These are phyloP conservation scores for Cremastinae sp. DNA, from an alignment of 2,888 invertebrate genomes.

Conservation along the genomic window DNA sequence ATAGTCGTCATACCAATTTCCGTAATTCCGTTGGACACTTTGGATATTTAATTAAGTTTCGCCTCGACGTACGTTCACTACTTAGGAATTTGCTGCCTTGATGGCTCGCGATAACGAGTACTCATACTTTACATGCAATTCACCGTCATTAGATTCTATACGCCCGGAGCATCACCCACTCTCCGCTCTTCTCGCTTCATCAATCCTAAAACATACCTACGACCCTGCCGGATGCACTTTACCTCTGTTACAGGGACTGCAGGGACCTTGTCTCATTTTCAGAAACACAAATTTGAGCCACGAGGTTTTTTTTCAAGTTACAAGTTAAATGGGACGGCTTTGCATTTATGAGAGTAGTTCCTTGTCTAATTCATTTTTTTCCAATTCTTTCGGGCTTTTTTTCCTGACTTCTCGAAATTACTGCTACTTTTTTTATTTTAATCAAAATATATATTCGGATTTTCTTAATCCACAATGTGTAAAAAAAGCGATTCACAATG, in stretches of 20 bases:
- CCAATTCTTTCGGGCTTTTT: too few species aligned
- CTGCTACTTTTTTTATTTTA: too few species aligned
- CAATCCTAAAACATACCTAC: conserved; percentile 5
- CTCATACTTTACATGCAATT: conserved; percentile 31
- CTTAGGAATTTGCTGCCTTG: conserved; percentile 63
- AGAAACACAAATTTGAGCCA: too few species aligned
- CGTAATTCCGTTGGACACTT: conserved; percentile 79
- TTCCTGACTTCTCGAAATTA: too few species aligned
- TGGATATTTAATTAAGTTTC: conserved; percentile 80
- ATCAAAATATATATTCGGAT: too few species aligned
- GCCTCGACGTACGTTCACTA: conserved; percentile 77
- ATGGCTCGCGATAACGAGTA: conserved; percentile 52
- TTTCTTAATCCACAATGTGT: too few species aligned
- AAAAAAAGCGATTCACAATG: too few species aligned
- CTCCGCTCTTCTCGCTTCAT: neutral
- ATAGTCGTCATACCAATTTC: conserved; percentile 79
- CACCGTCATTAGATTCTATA: neutral
- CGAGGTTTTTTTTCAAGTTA: too few species aligned
- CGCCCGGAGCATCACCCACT: neutral
- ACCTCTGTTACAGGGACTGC: conserved; percentile 19
- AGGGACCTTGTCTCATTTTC: too few species aligned
- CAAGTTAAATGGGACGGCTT: too few species aligned
- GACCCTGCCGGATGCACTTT: conserved; percentile 43
- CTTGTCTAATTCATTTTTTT: too few species aligned
- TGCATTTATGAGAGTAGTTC: too few species aligned